phyloP scores from a whole-genome alignment of 1,140 invertebrate genomes.

The Calliphora vicina region DNA sequence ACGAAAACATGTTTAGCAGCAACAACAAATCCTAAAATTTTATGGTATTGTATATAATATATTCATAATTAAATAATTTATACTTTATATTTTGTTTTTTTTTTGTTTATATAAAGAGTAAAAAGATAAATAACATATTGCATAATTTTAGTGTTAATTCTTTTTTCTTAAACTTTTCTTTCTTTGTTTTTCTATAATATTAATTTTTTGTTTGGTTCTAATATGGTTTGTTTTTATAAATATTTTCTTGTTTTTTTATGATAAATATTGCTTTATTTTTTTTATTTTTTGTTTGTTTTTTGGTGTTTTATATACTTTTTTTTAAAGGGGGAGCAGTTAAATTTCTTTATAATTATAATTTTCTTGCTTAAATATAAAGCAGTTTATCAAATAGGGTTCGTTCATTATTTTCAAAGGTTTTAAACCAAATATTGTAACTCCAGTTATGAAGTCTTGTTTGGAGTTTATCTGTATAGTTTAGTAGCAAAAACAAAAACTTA shows the following conservation, averaged over 20 bases:
- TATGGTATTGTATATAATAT: too few relatives aligned
- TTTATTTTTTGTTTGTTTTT: not conserved
- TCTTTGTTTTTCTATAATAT: not conserved
- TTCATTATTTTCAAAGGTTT: too few relatives aligned
- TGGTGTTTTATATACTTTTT: not conserved
- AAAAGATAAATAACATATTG: not conserved
- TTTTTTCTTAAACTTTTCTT: not conserved
- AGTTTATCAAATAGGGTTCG: not conserved
- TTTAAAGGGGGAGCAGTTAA: not conserved
- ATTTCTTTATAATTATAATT: not conserved
- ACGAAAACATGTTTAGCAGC: too few relatives aligned
- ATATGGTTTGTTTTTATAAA: not conserved
- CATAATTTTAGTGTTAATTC: not conserved
- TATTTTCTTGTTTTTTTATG: not conserved
- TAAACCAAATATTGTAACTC: too few relatives aligned
- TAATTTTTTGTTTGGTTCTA: not conserved
- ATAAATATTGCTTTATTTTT: constrained; percentile 8
- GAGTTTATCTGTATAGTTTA: too few relatives aligned
- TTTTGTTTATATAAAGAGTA: not conserved
- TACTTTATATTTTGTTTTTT: not conserved
- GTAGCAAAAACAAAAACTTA: not conserved
- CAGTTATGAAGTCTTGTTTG: too few relatives aligned
- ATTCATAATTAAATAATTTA: not conserved
- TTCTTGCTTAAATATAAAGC: not conserved
- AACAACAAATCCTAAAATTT: too few relatives aligned